Percentiles rank a stretch among this genome's conserved stretches.
Conservation (phyloP, 2,113 vertebrate species). For the Megaptera novaeangliae region DNA sequence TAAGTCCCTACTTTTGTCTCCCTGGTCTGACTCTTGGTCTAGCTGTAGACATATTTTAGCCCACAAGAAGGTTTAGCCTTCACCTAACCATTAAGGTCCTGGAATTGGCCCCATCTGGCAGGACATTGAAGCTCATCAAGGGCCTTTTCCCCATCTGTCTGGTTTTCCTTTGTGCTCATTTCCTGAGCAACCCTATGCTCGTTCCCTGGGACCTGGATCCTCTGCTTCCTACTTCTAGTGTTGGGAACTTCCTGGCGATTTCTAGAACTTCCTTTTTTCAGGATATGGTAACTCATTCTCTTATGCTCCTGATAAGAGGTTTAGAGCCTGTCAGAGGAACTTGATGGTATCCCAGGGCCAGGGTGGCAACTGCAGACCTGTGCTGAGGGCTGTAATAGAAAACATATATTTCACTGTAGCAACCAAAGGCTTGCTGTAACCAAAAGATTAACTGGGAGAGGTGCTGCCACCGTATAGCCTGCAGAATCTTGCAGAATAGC, state of each 20-base stretch:
- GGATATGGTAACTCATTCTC: neutral
- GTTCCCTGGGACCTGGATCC: neutral
- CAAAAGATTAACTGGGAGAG: neutral
- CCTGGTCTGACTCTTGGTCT: neutral
- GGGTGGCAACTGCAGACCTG: neutral
- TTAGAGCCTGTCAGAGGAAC: neutral
- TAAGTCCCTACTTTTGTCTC: neutral
- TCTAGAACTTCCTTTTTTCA: neutral
- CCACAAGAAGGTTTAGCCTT: neutral
- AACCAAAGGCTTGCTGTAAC: constrained; percentile 1
- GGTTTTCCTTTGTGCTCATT: neutral
- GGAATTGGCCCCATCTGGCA: neutral
- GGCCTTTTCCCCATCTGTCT: neutral
- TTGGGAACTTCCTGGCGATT: neutral
- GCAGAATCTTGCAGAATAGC: neutral
- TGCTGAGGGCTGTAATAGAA: neutral
- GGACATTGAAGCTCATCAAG: neutral
- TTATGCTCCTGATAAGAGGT: neutral
- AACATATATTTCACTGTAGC: neutral
- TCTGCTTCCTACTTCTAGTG: neutral
- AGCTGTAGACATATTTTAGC: neutral
- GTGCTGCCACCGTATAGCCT: neutral
- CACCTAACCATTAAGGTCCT: neutral
- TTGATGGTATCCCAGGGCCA: neutral
- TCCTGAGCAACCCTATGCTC: neutral